Evolutionary conservation across 2,797 vertebrate species (phyloP).

Genomic region (Thunnus albacares): DNA sequence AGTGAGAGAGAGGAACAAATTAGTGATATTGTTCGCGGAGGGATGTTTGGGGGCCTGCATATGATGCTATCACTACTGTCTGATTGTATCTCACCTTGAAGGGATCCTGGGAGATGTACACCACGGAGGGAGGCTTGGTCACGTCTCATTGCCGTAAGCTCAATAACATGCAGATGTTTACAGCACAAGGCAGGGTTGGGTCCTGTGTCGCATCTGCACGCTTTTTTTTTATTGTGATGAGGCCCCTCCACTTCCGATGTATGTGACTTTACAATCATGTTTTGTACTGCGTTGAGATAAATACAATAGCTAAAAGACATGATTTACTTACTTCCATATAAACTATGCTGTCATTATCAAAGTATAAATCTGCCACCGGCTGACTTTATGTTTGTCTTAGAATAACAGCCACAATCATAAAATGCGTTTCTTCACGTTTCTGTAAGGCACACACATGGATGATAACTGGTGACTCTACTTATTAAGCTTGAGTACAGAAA

Average conservation of each 20-base stretch:
- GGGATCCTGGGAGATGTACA: constrained; percentile 61
- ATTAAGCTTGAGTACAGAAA: constrained; percentile 66
- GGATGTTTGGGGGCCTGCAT: constrained; percentile 77
- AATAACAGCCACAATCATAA: constrained; percentile 61
- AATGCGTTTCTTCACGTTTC: constrained; percentile 58
- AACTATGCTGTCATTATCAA: constrained; percentile 62
- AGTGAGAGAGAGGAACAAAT: constrained; percentile 72
- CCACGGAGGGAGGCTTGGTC: constrained; percentile 63
- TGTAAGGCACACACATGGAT: constrained; percentile 43
- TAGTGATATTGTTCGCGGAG: constrained; percentile 77
- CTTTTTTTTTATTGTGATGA: constrained; percentile 9
- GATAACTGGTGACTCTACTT: constrained; percentile 64
- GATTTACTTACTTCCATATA: constrained; percentile 59
- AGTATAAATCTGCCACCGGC: constrained; percentile 66
- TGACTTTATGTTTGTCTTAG: constrained; percentile 34
- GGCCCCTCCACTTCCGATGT: constrained; percentile 45
- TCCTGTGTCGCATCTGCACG: constrained; percentile 8
- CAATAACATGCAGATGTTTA: constrained; percentile 69
- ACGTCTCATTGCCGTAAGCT: constrained; percentile 75
- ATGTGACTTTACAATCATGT: constrained; percentile 37
- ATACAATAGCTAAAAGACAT: constrained; percentile 45
- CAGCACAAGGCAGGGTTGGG: constrained; percentile 20
- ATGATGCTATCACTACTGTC: constrained; percentile 72
- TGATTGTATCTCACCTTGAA: constrained; percentile 70
- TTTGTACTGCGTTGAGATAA: constrained; percentile 51